phyloP scores from a whole-genome alignment of 2,888 invertebrate species.

The Caenorhabditis angaria region DNA sequence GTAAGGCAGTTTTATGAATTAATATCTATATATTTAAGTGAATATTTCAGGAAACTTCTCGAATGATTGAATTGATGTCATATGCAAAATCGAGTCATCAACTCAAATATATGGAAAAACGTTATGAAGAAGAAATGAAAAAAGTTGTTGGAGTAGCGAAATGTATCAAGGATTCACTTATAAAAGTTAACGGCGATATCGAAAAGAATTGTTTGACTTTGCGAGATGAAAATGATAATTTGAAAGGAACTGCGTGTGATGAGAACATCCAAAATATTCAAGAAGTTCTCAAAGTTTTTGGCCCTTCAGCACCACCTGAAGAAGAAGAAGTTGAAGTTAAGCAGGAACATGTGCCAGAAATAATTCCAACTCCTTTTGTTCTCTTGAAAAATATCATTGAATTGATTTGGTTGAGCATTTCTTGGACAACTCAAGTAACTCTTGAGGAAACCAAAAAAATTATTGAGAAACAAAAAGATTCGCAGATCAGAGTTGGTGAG shows the following conservation, averaged over 20 bases:
- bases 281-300: background rate
- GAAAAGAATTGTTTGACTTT: background rate
- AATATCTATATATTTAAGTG: background rate
- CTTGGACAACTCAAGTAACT: background rate
- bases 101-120: background rate
- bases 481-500: background rate
- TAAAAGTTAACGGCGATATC: too few species aligned
- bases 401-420: background rate
- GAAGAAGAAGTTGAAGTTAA: background rate
- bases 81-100: slow-evolving; percentile 17
- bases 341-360: background rate
- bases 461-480: background rate
- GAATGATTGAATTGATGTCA: slow-evolving; percentile 16
- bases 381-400: background rate
- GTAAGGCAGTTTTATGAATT: background rate
- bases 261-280: background rate
- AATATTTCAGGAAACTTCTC: slow-evolving; percentile 1
- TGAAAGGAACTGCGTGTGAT: background rate
- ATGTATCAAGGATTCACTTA: background rate
- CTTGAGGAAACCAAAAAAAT: background rate
- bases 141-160: too few species aligned
- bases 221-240: background rate
- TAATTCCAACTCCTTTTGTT: background rate
- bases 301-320: too few species aligned
- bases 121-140: background rate